Conservation (phyloP, 1,140 invertebrate genomes). For the Glossosoma conforme region DNA sequence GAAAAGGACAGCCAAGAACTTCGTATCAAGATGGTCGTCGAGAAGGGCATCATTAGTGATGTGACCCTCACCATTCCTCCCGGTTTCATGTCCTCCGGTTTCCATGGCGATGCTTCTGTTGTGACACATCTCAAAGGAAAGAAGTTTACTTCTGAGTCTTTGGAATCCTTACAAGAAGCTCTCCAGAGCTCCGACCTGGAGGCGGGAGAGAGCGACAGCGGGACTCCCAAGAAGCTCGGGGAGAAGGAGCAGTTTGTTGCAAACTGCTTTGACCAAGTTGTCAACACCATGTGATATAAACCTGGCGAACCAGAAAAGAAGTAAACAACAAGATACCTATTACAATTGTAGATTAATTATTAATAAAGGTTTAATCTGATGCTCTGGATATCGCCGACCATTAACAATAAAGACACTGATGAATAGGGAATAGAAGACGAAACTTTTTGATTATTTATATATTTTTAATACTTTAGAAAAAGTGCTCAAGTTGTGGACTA, state of each 20-base stretch:
- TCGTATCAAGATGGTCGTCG: slow-evolving; percentile 45
- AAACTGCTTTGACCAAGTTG: slow-evolving; percentile 49
- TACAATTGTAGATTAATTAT: no score
- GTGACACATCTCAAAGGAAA: slow-evolving; percentile 48
- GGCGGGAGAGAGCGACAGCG: slow-evolving; percentile 30
- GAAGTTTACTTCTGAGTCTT: slow-evolving; percentile 46
- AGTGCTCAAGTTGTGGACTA: no score
- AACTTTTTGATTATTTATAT: no score
- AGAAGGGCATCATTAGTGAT: slow-evolving; percentile 46
- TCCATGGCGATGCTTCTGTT: slow-evolving; percentile 47
- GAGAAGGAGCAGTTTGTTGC: slow-evolving; percentile 50
- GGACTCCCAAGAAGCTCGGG: slow-evolving; percentile 36
- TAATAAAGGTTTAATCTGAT: no score
- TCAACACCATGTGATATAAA: slow-evolving; percentile 42
- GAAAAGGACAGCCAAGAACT: slow-evolving; percentile 40
- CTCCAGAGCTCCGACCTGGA: slow-evolving; percentile 42
- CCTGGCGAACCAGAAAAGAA: slow-evolving; percentile 3
- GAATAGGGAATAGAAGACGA: no score
- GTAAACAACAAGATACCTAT: no score
- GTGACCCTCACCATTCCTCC: slow-evolving; percentile 47
- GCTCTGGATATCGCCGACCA: no score
- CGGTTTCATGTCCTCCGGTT: slow-evolving; percentile 45
- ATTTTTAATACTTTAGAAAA: no score
- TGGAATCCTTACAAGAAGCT: slow-evolving; percentile 43
- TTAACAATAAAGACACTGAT: no score